These are phyloP conservation scores for Atractosteus spatula DNA, from an alignment of 2,113 vertebrate species.

Conservation along the genomic window DNA sequence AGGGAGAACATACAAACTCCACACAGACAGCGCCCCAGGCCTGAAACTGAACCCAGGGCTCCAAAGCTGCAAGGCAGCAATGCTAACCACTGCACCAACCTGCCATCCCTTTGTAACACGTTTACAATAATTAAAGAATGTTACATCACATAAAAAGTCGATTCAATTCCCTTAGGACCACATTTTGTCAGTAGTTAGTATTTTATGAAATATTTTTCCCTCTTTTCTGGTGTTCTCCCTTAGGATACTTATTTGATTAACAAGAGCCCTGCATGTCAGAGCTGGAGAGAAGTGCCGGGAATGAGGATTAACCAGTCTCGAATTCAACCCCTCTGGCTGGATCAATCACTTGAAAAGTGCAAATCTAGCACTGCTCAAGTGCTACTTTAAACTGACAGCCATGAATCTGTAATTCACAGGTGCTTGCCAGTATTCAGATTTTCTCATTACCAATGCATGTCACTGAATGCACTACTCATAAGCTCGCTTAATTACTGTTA, in stretches of 20 bases:
- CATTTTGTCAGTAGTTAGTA: too few relatives aligned
- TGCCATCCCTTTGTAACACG: too few relatives aligned
- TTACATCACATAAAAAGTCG: too few relatives aligned
- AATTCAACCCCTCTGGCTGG: not conserved
- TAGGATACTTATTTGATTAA: not conserved
- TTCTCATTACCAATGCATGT: too few relatives aligned
- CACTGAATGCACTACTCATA: too few relatives aligned
- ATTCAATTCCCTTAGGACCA: too few relatives aligned
- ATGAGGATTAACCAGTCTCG: not conserved
- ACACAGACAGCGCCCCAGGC: too few relatives aligned
- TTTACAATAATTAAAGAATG: too few relatives aligned
- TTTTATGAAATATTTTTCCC: not conserved
- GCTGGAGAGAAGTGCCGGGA: not conserved
- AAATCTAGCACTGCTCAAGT: not conserved
- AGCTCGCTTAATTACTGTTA: not conserved
- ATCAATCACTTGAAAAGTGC: not conserved
- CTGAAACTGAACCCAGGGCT: too few relatives aligned
- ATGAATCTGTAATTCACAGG: not conserved
- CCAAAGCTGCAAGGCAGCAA: too few relatives aligned
- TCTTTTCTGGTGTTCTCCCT: not conserved
- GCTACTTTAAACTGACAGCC: not conserved
- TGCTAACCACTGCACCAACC: too few relatives aligned
- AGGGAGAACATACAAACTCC: too few relatives aligned
- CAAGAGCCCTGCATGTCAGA: not conserved
- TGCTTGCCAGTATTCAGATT: not conserved